These are phyloP conservation scores for Cathartes aura DNA, from an alignment of 2,113 vertebrate genomes.

Conservation along the genomic window DNA sequence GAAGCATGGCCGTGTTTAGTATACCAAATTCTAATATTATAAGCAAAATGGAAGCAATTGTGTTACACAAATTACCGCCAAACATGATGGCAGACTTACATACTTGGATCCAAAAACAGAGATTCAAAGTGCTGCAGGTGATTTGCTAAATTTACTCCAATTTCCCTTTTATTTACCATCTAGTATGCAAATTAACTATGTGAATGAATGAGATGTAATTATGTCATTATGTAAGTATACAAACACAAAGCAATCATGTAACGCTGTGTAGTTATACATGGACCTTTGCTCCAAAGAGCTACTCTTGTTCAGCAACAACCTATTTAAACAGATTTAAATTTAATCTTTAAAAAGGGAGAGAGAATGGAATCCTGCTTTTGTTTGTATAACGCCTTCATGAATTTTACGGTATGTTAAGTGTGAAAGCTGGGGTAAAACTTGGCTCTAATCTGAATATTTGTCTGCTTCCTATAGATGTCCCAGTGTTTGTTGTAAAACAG, in stretches of 20 bases:
- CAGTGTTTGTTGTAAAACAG: neutral
- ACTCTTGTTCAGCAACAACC: neutral
- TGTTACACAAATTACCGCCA: neutral
- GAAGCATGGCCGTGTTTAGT: rapidly evolving
- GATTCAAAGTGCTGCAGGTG: slow-evolving; percentile 26
- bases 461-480: neutral
- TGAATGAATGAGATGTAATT: slow-evolving; percentile 52
- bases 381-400: neutral
- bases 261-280: neutral
- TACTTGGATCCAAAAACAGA: neutral
- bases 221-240: slow-evolving; percentile 39
- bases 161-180: slow-evolving; percentile 65
- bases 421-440: slow-evolving; percentile 8
- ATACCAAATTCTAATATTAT: neutral
- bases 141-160: slow-evolving; percentile 44
- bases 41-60: neutral
- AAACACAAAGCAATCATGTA: slow-evolving; percentile 39
- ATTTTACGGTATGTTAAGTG: neutral
- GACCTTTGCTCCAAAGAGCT: slow-evolving; percentile 32
- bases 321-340: slow-evolving; percentile 20
- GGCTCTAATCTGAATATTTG: neutral
- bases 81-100: neutral
- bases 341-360: neutral
- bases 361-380: neutral
- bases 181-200: slow-evolving; percentile 46